A percentile compares a stretch with the other conserved stretches of the same genome.
Evolutionary conservation across 2,888 invertebrate species (phyloP).

Genomic region (Agrochola lychnidis): DNA sequence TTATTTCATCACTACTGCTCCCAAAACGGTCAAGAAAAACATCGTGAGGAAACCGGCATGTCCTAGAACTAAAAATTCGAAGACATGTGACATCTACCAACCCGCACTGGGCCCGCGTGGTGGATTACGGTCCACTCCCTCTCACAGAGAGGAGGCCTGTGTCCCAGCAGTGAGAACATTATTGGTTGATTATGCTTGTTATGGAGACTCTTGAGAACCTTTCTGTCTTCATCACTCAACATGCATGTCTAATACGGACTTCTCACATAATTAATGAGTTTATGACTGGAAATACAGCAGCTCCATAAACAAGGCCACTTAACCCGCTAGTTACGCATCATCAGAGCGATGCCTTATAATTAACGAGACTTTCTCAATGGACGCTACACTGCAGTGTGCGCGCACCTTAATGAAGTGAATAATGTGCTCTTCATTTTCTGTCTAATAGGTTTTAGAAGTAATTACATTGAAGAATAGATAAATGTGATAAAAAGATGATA

Average conservation of each 20-base stretch:
- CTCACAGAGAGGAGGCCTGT: too few relatives aligned
- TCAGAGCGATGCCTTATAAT: slow-evolving; percentile 63
- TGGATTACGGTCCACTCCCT: too few relatives aligned
- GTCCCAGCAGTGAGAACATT: too few relatives aligned
- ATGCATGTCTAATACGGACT: not conserved
- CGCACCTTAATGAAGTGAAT: slow-evolving; percentile 64
- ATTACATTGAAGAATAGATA: slow-evolving; percentile 3
- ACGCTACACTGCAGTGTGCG: slow-evolving; percentile 57
- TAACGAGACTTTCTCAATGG: slow-evolving; percentile 71
- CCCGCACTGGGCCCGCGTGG: too few relatives aligned
- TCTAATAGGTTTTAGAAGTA: slow-evolving; percentile 32
- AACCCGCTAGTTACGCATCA: slow-evolving; percentile 53
- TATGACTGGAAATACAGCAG: slow-evolving; percentile 17
- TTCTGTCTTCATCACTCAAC: not conserved
- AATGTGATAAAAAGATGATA: not conserved
- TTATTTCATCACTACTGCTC: too few relatives aligned
- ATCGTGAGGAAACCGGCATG: too few relatives aligned
- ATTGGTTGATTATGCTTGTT: too few relatives aligned
- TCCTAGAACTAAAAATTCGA: too few relatives aligned
- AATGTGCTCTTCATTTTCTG: slow-evolving; percentile 31
- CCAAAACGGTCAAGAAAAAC: too few relatives aligned
- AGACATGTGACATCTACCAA: too few relatives aligned
- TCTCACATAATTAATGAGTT: slow-evolving; percentile 18
- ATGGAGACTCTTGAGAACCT: not conserved
- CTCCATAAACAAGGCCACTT: slow-evolving; percentile 23